These are phyloP conservation scores for Acrocera orbiculus DNA, from an alignment of 2,888 invertebrate species.

Conservation along the genomic window DNA sequence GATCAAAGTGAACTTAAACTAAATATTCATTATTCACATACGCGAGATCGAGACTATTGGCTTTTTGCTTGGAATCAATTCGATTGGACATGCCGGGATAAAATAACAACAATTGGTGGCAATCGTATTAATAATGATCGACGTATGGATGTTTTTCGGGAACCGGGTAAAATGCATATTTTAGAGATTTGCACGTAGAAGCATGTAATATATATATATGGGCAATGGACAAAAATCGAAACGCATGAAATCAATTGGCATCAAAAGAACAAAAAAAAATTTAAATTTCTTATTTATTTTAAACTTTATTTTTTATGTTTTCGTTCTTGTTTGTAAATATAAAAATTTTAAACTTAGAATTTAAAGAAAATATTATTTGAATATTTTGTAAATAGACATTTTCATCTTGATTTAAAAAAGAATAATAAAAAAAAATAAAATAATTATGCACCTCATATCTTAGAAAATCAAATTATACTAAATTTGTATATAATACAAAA, in stretches of 20 bases:
- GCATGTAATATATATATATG: constrained; percentile 2
- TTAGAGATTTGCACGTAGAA: constrained; percentile 29
- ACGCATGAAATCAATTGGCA: constrained; percentile 7
- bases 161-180: constrained; percentile 31
- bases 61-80: constrained; percentile 64
- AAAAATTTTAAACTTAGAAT: too few species aligned
- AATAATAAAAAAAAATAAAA: constrained; percentile 5
- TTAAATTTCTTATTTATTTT: too few species aligned
- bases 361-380: constrained; percentile 3
- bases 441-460: constrained; percentile 15
- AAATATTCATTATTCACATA: constrained; percentile 50
- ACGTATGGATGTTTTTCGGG: constrained; percentile 32
- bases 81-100: constrained; percentile 47
- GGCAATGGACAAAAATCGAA: not conserved
- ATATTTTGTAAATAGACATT: constrained; percentile 5
- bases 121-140: constrained; percentile 29
- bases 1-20: constrained; percentile 56
- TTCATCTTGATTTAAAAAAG: constrained; percentile 1
- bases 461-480: too few species aligned
- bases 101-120: constrained; percentile 30
- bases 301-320: too few species aligned
- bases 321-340: constrained; percentile 6
- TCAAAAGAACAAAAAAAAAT: constrained; percentile 5
- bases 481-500: too few species aligned
- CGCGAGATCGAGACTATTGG: constrained; percentile 45